Evolutionary conservation across 2,113 vertebrate genomes (phyloP).

Genomic region (Mesocricetus auratus): DNA sequence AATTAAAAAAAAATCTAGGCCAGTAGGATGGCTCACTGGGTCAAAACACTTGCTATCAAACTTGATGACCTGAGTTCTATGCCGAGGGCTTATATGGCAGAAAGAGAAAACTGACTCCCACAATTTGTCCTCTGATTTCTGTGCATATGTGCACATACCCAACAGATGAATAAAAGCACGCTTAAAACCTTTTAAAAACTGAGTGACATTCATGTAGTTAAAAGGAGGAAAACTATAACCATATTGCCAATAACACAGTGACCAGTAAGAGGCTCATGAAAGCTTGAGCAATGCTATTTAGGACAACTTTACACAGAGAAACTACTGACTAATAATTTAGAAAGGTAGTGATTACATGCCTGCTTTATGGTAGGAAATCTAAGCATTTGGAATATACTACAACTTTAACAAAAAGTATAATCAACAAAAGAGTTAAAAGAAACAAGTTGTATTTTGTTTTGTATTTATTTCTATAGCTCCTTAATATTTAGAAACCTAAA

Average conservation of each 20-base stretch:
- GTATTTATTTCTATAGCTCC: not conserved
- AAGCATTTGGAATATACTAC: conserved; percentile 1
- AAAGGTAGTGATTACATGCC: not conserved
- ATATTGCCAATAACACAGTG: not conserved
- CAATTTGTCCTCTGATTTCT: not conserved
- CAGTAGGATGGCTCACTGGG: not conserved
- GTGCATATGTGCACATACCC: not conserved
- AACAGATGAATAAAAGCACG: not conserved
- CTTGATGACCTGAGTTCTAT: not conserved
- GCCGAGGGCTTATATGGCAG: not conserved
- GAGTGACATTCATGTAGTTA: not conserved
- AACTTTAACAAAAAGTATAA: conserved; percentile 19
- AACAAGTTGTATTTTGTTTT: not conserved
- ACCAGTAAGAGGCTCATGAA: conserved; percentile 21
- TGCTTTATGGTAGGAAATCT: not conserved
- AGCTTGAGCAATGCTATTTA: not conserved
- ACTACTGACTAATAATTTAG: conserved; percentile 4
- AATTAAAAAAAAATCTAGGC: not conserved
- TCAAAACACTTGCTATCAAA: not conserved
- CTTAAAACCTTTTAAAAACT: conserved; percentile 13
- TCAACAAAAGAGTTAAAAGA: conserved; percentile 40
- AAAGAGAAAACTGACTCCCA: not conserved
- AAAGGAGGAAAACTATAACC: not conserved
- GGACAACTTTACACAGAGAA: conserved; percentile 26
- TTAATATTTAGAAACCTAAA: conserved; percentile 54